These are phyloP conservation scores for Aphelocoma californica DNA, from an alignment of 2,797 vertebrate genomes.

Conservation along the genomic window DNA sequence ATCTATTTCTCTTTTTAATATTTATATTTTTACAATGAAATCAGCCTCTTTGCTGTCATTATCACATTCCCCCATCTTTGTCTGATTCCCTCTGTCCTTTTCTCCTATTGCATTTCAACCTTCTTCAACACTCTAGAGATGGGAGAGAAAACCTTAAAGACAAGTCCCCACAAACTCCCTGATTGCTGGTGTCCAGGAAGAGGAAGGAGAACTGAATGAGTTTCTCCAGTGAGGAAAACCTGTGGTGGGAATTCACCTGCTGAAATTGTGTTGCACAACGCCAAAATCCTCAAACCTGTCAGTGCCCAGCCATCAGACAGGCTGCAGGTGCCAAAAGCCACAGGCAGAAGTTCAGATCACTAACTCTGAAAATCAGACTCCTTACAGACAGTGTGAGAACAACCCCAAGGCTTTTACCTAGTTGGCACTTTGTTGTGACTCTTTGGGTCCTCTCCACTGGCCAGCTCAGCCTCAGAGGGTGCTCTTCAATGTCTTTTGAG, in stretches of 20 bases:
- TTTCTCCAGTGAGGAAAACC: neutral
- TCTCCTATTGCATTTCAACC: neutral
- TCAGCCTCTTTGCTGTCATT: neutral
- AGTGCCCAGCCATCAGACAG: neutral
- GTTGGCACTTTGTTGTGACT: neutral
- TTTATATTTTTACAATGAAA: neutral
- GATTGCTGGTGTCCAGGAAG: neutral
- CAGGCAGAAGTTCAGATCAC: neutral
- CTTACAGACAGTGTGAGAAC: neutral
- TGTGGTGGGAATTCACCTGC: neutral
- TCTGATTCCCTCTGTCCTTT: neutral
- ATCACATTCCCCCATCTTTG: neutral
- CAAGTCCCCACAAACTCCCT: neutral
- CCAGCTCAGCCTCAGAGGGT: neutral
- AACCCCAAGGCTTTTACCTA: neutral
- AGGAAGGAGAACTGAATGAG: neutral
- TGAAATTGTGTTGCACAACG: fast-evolving
- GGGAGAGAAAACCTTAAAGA: neutral
- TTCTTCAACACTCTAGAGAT: neutral
- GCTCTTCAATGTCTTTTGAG: neutral
- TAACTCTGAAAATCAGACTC: neutral
- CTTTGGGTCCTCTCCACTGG: neutral
- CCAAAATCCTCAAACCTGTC: neutral
- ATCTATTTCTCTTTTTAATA: neutral
- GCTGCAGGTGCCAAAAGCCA: neutral